phyloP scores from a whole-genome alignment of 2,888 invertebrate species.

The Pammene aurita region DNA sequence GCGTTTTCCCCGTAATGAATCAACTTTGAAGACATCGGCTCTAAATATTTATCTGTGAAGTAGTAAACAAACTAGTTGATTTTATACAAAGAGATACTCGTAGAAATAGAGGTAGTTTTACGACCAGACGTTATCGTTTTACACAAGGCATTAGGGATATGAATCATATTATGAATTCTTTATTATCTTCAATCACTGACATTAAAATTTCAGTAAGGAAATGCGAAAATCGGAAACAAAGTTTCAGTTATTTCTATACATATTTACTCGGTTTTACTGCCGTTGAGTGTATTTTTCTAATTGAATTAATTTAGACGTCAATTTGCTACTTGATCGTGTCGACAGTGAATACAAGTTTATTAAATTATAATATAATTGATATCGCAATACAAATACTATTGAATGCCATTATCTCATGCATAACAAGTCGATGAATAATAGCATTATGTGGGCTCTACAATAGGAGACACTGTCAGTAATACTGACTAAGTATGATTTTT shows the following conservation, averaged over 20 bases:
- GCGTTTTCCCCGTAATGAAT: slow-evolving; percentile 20
- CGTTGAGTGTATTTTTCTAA: no score
- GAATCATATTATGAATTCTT: no score
- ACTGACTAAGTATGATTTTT: not conserved
- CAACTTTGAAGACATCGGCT: slow-evolving; percentile 1
- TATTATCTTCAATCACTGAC: no score
- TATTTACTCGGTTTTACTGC: no score
- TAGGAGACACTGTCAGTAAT: slow-evolving; percentile 2
- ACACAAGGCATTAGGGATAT: no score
- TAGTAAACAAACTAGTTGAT: slow-evolving; percentile 1
- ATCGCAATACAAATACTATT: slow-evolving; percentile 38
- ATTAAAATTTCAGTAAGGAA: no score
- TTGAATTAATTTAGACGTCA: not conserved
- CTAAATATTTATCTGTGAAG: slow-evolving; percentile 15
- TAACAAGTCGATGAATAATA: slow-evolving; percentile 35
- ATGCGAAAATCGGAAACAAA: no score
- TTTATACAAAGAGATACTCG: not conserved
- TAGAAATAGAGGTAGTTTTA: not conserved
- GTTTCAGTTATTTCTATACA: no score
- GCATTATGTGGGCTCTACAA: not conserved
- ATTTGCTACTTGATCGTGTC: slow-evolving; percentile 15
- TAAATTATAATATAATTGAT: slow-evolving; percentile 37
- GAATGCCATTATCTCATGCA: slow-evolving; percentile 32
- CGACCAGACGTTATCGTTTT: no score
- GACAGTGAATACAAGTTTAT: slow-evolving; percentile 23